phyloP scores from a whole-genome alignment of 2,797 vertebrate species.

The Danionella dracula region DNA sequence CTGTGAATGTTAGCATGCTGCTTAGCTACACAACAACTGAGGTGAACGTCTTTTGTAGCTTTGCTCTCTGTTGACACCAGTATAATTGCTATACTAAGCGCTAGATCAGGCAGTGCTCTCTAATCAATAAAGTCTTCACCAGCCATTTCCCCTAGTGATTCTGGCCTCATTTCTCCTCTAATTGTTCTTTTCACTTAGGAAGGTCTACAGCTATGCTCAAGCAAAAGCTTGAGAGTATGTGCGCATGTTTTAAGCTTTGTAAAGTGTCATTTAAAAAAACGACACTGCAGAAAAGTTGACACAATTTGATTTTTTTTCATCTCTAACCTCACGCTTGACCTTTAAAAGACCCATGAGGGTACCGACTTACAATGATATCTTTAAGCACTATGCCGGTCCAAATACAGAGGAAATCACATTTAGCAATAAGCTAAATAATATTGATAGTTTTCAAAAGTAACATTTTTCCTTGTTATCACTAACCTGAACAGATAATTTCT shows the following conservation, averaged over 20 bases:
- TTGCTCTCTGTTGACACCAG: conserved; percentile 50
- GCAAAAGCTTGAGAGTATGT: conserved; percentile 32
- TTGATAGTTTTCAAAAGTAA: too few relatives aligned
- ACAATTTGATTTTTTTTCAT: not conserved
- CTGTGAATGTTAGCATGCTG: not conserved
- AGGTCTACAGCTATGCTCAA: conserved; percentile 55
- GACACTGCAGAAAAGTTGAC: not conserved
- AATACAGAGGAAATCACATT: too few relatives aligned
- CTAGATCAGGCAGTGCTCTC: conserved; percentile 72
- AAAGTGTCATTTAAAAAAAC: not conserved
- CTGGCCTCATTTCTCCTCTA: conserved; percentile 73
- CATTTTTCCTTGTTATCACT: too few relatives aligned
- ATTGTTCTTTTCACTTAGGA: conserved; percentile 74
- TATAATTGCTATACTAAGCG: conserved; percentile 75
- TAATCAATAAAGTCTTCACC: conserved; percentile 92
- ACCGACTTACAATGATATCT: too few relatives aligned
- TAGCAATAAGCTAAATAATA: too few relatives aligned
- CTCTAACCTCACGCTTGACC: not conserved
- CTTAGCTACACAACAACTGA: conserved; percentile 18
- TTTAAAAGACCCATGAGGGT: too few relatives aligned
- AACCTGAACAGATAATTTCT: too few relatives aligned
- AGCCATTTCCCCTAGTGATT: conserved; percentile 79
- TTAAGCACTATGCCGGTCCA: too few relatives aligned
- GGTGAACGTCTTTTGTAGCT: conserved; percentile 29
- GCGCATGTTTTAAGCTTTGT: not conserved